phyloP scores from a whole-genome alignment of 2,113 vertebrate genomes.

The Mus spicilegus region DNA sequence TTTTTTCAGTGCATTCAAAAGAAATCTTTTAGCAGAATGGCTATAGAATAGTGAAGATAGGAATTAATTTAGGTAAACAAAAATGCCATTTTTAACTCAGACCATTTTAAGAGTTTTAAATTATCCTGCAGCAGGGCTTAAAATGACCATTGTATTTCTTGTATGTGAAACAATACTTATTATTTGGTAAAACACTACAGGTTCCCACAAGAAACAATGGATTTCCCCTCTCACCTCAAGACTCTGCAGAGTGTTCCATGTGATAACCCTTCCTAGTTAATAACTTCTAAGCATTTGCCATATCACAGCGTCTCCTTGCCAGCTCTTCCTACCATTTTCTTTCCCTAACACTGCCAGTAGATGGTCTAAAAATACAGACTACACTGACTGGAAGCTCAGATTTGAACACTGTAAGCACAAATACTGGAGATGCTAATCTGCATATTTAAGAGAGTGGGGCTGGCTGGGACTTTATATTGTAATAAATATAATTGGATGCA shows the following conservation, averaged over 20 bases:
- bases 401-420: not conserved
- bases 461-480: not conserved
- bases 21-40: not conserved
- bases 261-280: conserved; percentile 66
- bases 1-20: conserved; percentile 38
- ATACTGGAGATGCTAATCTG: not conserved
- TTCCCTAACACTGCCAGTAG: conserved; percentile 2
- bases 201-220: conserved; percentile 61
- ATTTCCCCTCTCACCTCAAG: conserved; percentile 57
- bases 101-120: conserved; percentile 53
- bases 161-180: conserved; percentile 57
- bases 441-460: not conserved
- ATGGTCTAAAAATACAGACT: not conserved
- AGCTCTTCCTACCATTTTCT: conserved; percentile 69
- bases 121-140: not conserved
- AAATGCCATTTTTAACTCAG: conserved; percentile 51
- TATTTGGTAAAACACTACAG: conserved; percentile 27
- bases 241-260: conserved; percentile 47
- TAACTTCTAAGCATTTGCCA: conserved; percentile 58
- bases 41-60: conserved; percentile 8
- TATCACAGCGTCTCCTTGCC: conserved; percentile 30
- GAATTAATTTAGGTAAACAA: conserved; percentile 48
- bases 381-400: not conserved
- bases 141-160: conserved; percentile 50
- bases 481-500: not conserved